phyloP scores from a whole-genome alignment of 2,797 vertebrate species.

The Spea hammondii region DNA sequence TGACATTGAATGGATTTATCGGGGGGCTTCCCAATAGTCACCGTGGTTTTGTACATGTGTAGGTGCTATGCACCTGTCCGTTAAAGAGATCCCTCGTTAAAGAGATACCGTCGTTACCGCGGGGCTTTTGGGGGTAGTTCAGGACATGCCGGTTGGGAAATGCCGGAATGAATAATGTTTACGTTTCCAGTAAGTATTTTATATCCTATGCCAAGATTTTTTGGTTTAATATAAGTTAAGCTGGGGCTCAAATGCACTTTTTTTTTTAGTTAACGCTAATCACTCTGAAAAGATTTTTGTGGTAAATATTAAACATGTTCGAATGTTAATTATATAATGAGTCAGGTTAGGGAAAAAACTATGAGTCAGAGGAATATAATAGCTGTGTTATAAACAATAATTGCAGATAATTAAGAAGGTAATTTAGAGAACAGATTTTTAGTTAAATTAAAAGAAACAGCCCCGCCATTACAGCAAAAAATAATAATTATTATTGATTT shows the following conservation, averaged over 20 bases:
- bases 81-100: no score
- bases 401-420: background rate
- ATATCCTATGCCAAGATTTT: background rate
- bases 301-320: background rate
- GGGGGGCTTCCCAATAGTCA: no score
- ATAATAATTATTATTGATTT: no score
- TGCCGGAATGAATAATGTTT: background rate
- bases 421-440: background rate
- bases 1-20: no score
- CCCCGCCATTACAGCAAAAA: no score
- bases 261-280: background rate
- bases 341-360: background rate
- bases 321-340: background rate
- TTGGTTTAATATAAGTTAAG: background rate
- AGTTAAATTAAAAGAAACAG: no score
- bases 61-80: no score
- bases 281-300: background rate
- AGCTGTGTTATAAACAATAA: background rate
- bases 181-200: background rate
- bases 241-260: background rate
- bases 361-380: background rate
- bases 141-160: background rate
- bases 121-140: background rate
- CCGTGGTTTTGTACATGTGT: no score
- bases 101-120: no score